phyloP scores from a whole-genome alignment of 1,140 invertebrate species.

The Ctenoplectra terminalis region DNA sequence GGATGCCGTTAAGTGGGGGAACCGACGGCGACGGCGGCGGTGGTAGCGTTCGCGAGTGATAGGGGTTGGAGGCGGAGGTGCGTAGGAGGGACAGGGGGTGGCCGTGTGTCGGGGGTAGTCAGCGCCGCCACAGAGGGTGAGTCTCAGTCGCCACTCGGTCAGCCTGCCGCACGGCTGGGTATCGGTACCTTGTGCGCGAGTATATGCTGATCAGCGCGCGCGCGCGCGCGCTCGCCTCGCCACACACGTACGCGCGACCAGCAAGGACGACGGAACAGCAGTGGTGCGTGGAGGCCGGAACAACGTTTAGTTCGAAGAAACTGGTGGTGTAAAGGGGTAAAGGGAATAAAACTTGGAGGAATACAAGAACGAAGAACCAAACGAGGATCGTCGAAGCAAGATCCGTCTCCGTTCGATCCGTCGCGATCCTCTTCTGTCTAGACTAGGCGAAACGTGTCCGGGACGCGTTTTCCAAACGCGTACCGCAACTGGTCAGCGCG shows the following conservation, averaged over 20 bases:
- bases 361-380: too few species aligned
- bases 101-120: conserved; percentile 66
- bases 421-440: neutral
- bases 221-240: conserved; percentile 21
- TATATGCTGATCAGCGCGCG: conserved; percentile 26
- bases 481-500: conserved; percentile 68
- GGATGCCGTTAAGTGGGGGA: conserved; percentile 15
- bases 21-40: neutral
- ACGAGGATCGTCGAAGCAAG: neutral
- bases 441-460: conserved; percentile 7
- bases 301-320: neutral
- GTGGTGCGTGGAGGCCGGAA: neutral
- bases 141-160: conserved; percentile 77
- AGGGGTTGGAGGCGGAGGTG: conserved; percentile 39
- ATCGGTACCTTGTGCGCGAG: conserved; percentile 18
- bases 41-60: too few species aligned
- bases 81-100: conserved; percentile 34
- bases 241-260: conserved; percentile 7
- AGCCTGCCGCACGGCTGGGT: conserved; percentile 72
- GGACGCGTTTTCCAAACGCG: conserved; percentile 51
- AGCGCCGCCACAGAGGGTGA: conserved; percentile 75
- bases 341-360: neutral
- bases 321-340: too few species aligned
- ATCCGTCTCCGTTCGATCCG: neutral
- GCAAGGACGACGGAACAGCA: neutral